These are phyloP conservation scores for Cynoglossus semilaevis DNA, from an alignment of 2,113 vertebrate species.

Conservation along the genomic window DNA sequence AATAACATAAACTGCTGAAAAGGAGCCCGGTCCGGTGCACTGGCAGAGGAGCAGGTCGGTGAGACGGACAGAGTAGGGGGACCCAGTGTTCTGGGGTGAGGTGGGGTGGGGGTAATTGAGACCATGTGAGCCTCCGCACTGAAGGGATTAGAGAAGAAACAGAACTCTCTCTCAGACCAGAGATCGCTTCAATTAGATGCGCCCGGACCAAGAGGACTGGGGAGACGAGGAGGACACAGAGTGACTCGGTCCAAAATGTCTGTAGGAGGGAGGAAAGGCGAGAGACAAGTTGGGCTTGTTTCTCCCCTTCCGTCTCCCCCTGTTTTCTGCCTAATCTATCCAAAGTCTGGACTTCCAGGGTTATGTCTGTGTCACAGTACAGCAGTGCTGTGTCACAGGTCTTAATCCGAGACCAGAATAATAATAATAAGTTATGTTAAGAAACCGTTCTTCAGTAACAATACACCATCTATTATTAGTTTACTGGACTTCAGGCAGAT, in stretches of 20 bases:
- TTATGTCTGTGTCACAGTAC: conserved; percentile 67
- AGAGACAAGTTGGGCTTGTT: conserved; percentile 76
- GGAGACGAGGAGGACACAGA: conserved; percentile 80
- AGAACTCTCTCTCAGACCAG: conserved; percentile 88
- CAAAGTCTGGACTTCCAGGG: conserved; percentile 54
- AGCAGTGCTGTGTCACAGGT: conserved; percentile 73
- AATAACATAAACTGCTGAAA: conserved; percentile 93
- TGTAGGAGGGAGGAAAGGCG: conserved; percentile 45
- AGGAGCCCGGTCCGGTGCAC: conserved; percentile 73
- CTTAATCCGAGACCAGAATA: conserved; percentile 6
- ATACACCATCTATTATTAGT: too few species aligned
- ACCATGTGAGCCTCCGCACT: conserved; percentile 95
- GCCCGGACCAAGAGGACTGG: conserved; percentile 85
- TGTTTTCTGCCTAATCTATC: conserved; percentile 34
- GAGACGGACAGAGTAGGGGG: conserved; percentile 71
- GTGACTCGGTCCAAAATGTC: conserved; percentile 34
- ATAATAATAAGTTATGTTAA: background rate
- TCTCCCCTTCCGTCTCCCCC: conserved; percentile 73
- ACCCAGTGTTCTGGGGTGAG: conserved; percentile 86
- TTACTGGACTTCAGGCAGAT: too few species aligned
- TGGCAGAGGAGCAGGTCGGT: conserved; percentile 78
- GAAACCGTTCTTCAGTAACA: too few species aligned
- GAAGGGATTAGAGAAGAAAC: conserved; percentile 91
- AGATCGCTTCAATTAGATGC: conserved; percentile 99
- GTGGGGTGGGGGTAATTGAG: conserved; percentile 87